Evolutionary conservation across 2,113 vertebrate genomes (phyloP).

Genomic region (Boulengeromyrus knoepffleri): DNA sequence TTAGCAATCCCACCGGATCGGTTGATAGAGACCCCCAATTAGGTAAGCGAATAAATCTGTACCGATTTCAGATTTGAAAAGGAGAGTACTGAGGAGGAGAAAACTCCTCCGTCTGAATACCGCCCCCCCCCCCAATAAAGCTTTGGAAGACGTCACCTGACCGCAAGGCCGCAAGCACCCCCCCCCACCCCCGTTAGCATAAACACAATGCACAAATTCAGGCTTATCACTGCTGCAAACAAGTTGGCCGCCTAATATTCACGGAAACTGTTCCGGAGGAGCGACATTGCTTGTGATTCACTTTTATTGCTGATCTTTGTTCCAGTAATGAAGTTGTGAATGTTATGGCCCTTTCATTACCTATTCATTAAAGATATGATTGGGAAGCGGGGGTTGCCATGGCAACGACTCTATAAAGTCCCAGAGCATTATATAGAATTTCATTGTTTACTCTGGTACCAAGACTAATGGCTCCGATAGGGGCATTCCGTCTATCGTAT

Average conservation of each 20-base stretch:
- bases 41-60: constrained; percentile 22
- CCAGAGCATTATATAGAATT: constrained; percentile 73
- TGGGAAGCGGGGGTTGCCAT: constrained; percentile 91
- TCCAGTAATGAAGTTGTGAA: constrained; percentile 88
- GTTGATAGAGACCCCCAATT: constrained; percentile 20
- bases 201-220: constrained; percentile 13
- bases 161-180: background rate
- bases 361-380: constrained; percentile 97
- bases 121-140: background rate
- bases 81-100: background rate
- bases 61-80: constrained; percentile 3
- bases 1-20: background rate
- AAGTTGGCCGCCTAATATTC: constrained; percentile 41
- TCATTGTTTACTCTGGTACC: constrained; percentile 80
- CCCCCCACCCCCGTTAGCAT: background rate
- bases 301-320: constrained; percentile 68
- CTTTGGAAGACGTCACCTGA: background rate
- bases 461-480: constrained; percentile 46
- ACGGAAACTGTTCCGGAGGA: constrained; percentile 24
- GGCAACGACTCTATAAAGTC: constrained; percentile 79
- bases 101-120: background rate
- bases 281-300: constrained; percentile 70
- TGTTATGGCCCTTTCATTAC: constrained; percentile 88
- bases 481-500: constrained; percentile 37
- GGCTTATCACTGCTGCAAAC: constrained; percentile 17